A percentile compares a stretch with the other conserved stretches of the same genome.
Evolutionary conservation across 2,888 invertebrate species (phyloP).

Genomic region (Chrysodeixis includens): DNA sequence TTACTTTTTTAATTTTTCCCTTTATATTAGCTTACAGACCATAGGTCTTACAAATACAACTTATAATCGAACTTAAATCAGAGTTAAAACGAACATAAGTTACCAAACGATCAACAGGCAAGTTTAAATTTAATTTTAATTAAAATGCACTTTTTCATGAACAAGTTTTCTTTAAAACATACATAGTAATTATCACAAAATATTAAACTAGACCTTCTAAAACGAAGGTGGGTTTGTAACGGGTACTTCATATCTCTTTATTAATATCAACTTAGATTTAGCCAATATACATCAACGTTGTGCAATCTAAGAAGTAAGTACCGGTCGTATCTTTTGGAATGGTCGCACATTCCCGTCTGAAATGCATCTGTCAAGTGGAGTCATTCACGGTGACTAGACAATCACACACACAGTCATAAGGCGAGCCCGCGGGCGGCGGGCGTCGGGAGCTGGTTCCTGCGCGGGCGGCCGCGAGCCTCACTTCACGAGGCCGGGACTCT

Average conservation of each 20-base stretch:
- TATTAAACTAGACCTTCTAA: constrained; percentile 76
- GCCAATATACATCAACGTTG: constrained; percentile 43
- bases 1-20: constrained; percentile 58
- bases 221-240: constrained; percentile 73
- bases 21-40: constrained; percentile 82
- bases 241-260: constrained; percentile 37
- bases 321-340: constrained; percentile 56
- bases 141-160: constrained; percentile 70
- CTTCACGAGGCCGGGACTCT: constrained; percentile 76
- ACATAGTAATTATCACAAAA: constrained; percentile 59
- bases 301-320: constrained; percentile 60
- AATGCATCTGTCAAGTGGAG: constrained; percentile 65
- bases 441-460: constrained; percentile 56
- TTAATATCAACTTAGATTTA: constrained; percentile 49
- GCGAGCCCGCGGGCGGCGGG: constrained; percentile 26
- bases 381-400: constrained; percentile 81
- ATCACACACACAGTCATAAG: constrained; percentile 72
- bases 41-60: constrained; percentile 80
- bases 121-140: constrained; percentile 58
- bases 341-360: constrained; percentile 40
- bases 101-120: constrained; percentile 60
- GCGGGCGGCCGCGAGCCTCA: constrained; percentile 65
- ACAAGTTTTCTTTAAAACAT: constrained; percentile 49
- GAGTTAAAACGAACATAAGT: constrained; percentile 62
- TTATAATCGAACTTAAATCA: constrained; percentile 64